Evolutionary conservation across 2,797 vertebrate genomes (phyloP), one percentile per base, ranked within the genome.

Genomic region (Tapera naevia): DNA sequence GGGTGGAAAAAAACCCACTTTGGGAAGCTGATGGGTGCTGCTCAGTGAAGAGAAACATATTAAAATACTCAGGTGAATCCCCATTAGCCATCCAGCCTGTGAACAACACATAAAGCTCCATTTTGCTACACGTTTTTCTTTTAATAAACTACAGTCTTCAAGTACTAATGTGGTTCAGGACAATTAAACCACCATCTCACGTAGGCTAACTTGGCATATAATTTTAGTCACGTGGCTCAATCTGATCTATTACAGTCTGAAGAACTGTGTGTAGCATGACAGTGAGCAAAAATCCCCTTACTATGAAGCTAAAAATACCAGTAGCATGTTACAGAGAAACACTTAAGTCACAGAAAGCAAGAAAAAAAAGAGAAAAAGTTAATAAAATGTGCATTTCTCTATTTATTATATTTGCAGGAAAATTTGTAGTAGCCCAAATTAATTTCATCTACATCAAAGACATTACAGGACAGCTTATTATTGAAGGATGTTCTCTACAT

Each of bases 261-360:
- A 93, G 94, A 95, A 95, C 96, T 81, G 87, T 58, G 69, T 82
- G 86, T 48, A 93, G 21, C 75, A 43, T 53, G 84, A 95, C 84
- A 95, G 81, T 48, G 25, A 76, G 46, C 33, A 80, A 91, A 89
- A 97, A 56, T 46, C 12, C 33, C 43, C 78, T 88, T 73, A 53
- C 78, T 54, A 43, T 61, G 81, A 86, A 96, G 96, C 91, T 97
- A 95, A 96, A 97, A 97, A 97, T 97, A 97, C 41, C 72, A 75
- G 70, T 80, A 96, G 50, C 60, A 56, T 58, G 60, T 78, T 88
- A 87, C 35, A 87, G 28, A 33, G 37, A 89, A 86, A 80, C 70
- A 92, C 71, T 88, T 76, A 87, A 91, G 76, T 43, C 66, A 84
- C 66, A 80, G 33, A 86, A 53, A 72, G 5, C 58, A 69, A 72